Evolutionary conservation across 2,888 invertebrate genomes (phyloP).

Genomic region (Tetragonula carbonaria): DNA sequence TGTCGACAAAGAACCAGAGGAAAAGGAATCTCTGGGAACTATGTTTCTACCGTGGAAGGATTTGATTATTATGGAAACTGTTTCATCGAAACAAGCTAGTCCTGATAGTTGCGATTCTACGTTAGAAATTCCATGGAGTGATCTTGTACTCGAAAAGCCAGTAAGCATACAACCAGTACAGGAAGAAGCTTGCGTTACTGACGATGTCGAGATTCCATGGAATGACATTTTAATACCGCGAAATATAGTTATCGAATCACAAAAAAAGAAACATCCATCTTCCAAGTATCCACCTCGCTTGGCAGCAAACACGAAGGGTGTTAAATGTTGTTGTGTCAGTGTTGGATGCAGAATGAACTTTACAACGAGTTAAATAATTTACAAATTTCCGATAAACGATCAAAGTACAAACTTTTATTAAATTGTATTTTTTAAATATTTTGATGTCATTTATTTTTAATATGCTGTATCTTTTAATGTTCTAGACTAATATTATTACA

Average conservation of each 20-base stretch:
- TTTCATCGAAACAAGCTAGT: slow-evolving; percentile 24
- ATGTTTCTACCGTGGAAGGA: slow-evolving; percentile 77
- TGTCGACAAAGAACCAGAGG: slow-evolving; percentile 11
- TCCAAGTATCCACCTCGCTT: slow-evolving; percentile 58
- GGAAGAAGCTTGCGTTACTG: slow-evolving; percentile 62
- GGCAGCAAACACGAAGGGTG: not conserved
- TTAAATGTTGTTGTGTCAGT: slow-evolving; percentile 30
- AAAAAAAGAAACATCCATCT: slow-evolving; percentile 71
- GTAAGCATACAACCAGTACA: slow-evolving; percentile 62
- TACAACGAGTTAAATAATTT: slow-evolving; percentile 26
- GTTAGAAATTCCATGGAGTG: slow-evolving; percentile 76
- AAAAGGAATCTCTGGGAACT: slow-evolving; percentile 64
- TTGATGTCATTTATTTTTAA: not conserved
- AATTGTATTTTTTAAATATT: not conserved
- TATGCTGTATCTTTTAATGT: not conserved
- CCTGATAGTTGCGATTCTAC: slow-evolving; percentile 70
- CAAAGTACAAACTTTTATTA: not conserved
- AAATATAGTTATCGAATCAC: slow-evolving; percentile 72
- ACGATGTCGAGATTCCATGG: slow-evolving; percentile 79
- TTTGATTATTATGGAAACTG: slow-evolving; percentile 70
- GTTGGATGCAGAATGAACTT: not conserved
- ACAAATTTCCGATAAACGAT: not conserved
- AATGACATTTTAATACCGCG: slow-evolving; percentile 74
- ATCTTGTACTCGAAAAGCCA: slow-evolving; percentile 69
- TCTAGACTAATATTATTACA: too few species aligned